phyloP scores from a whole-genome alignment of 2,888 invertebrate genomes.

The Synergus umbraculus region DNA sequence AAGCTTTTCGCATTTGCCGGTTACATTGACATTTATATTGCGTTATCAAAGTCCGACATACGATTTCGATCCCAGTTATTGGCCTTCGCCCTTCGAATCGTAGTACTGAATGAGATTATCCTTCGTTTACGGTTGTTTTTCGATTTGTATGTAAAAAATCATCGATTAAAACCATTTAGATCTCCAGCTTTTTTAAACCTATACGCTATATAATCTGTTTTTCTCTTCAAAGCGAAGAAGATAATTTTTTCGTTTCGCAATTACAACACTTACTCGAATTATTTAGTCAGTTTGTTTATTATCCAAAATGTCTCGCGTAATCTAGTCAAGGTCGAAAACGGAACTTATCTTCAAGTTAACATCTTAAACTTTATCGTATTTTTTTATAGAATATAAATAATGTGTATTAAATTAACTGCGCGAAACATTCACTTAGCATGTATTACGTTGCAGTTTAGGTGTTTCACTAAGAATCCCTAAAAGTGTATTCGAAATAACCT shows the following conservation, averaged over 20 bases:
- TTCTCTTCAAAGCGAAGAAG: background rate
- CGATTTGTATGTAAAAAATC: background rate
- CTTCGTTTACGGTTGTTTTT: slow-evolving; percentile 18
- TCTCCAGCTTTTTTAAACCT: background rate
- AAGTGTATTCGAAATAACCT: slow-evolving; percentile 15
- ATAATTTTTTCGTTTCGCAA: background rate
- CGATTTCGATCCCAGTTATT: slow-evolving; percentile 35
- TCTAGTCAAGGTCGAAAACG: background rate
- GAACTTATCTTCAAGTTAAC: background rate
- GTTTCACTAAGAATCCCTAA: slow-evolving; percentile 26
- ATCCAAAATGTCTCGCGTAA: background rate
- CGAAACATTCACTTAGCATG: background rate
- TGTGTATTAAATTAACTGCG: background rate
- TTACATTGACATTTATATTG: slow-evolving; percentile 22
- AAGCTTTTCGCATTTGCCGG: slow-evolving; percentile 34
- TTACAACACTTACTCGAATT: background rate
- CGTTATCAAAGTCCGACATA: slow-evolving; percentile 34
- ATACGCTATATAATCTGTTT: background rate
- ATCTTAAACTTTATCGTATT: background rate
- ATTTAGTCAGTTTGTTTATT: background rate
- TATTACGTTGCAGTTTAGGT: slow-evolving; percentile 22
- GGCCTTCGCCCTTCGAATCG: slow-evolving; percentile 25
- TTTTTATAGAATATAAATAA: background rate
- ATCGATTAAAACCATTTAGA: background rate
- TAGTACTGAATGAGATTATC: slow-evolving; percentile 10